A percentile compares a stretch with the other conserved stretches of the same genome.
phyloP scores from a whole-genome alignment of 2,113 vertebrate species.

The Natator depressus region DNA sequence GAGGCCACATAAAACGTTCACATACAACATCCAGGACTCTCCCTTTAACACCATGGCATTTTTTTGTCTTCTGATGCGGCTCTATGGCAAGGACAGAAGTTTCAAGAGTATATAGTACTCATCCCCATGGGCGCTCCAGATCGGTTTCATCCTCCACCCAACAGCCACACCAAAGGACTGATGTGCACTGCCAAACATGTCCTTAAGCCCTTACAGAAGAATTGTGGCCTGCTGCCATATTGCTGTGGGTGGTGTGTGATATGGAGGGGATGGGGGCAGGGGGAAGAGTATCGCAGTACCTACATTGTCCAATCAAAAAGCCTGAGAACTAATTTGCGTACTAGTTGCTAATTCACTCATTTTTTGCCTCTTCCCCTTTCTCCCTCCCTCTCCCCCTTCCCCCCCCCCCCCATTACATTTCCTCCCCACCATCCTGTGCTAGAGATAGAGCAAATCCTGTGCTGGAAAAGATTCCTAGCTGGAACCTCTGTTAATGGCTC shows the following conservation, averaged over 20 bases:
- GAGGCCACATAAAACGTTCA: background rate
- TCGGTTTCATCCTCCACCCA: background rate
- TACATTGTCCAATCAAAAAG: background rate
- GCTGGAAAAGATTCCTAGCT: background rate
- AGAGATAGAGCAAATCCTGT: background rate
- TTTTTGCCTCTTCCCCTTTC: background rate
- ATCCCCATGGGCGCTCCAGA: background rate
- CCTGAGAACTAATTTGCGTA: fast-evolving
- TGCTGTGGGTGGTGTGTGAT: too few relatives aligned
- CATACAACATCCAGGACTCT: background rate
- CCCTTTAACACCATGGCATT: background rate
- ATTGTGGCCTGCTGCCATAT: too few relatives aligned
- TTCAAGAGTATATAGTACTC: background rate
- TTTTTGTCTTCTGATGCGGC: background rate
- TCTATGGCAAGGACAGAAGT: fast-evolving
- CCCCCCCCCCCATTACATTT: background rate
- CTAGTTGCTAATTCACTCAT: background rate
- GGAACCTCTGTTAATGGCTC: background rate
- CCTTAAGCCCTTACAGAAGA: too few relatives aligned
- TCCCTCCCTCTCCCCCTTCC: too few relatives aligned
- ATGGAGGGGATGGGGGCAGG: background rate
- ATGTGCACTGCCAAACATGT: background rate
- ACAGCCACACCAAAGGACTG: background rate
- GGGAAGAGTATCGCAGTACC: background rate
- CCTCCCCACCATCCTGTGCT: background rate